Conservation (phyloP, 2,888 invertebrate genomes). For the Macrosiphum euphorbiae region DNA sequence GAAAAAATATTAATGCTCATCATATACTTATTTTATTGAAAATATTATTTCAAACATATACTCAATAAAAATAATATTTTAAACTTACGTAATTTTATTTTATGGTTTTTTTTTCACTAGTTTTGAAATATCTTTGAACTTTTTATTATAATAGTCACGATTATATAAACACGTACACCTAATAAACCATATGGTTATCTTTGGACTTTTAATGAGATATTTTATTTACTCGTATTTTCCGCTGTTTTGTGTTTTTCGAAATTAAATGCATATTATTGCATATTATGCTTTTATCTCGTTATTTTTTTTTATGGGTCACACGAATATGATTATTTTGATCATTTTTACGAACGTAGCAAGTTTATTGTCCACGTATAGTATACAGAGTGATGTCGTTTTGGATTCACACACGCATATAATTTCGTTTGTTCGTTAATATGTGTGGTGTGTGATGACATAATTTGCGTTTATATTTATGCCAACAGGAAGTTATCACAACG, state of each 20-base stretch:
- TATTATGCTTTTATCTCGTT: background rate
- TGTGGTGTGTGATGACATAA: background rate
- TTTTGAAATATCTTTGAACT: background rate
- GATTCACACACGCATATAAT: background rate
- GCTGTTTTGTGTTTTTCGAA: background rate
- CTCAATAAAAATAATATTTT: background rate
- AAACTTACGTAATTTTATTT: background rate
- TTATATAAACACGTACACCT: background rate
- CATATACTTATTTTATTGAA: background rate
- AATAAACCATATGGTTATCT: background rate
- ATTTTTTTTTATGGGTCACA: conserved; percentile 20
- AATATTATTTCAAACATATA: background rate
- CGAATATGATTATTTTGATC: background rate
- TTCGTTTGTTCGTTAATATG: background rate
- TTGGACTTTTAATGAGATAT: background rate
- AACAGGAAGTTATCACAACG: background rate
- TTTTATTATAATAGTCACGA: background rate
- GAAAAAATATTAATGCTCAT: background rate
- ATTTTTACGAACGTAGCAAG: conserved; percentile 9
- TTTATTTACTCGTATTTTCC: background rate
- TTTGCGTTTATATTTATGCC: background rate
- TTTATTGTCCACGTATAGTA: background rate
- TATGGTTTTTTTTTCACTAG: background rate
- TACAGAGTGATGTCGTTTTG: background rate
- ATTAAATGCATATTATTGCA: background rate